phyloP scores from a whole-genome alignment of 2,888 invertebrate genomes.

The Drosophila prolongata region DNA sequence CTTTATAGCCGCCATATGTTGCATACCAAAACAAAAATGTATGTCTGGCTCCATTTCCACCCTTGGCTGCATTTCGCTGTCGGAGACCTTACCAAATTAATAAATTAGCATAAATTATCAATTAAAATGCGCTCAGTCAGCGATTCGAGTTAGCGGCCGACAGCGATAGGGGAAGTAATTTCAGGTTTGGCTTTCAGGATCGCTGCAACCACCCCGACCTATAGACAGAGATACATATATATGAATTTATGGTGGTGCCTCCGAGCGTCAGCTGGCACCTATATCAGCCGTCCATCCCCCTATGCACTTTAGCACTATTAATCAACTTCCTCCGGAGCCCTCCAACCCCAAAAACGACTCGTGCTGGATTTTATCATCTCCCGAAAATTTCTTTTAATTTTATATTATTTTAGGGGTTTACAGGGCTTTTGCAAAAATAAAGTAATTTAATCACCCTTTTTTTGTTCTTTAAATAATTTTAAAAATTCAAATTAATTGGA shows the following conservation, averaged over 20 bases:
- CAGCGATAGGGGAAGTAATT: conserved; percentile 7
- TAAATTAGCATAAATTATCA: conserved; percentile 78
- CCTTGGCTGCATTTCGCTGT: conserved; percentile 6
- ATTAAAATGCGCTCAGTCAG: conserved; percentile 62
- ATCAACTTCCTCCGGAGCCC: conserved; percentile 23
- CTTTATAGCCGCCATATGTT: conserved; percentile 25
- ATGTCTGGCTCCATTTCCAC: conserved; percentile 5
- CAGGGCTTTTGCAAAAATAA: too few species aligned
- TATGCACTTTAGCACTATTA: conserved; percentile 25
- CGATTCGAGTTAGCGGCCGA: conserved; percentile 21
- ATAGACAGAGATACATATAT: too few species aligned
- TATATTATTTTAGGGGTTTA: too few species aligned
- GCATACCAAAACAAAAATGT: background rate
- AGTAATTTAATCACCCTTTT: too few species aligned
- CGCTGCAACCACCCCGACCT: conserved; percentile 29
- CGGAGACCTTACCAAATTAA: conserved; percentile 49
- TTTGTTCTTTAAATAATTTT: too few species aligned
- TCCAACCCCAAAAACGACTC: conserved; percentile 4
- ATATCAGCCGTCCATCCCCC: conserved; percentile 9
- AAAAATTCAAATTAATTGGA: too few species aligned
- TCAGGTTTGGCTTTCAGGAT: conserved; percentile 14
- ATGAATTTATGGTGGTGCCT: background rate
- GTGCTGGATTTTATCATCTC: conserved; percentile 6
- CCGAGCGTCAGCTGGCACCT: conserved; percentile 34
- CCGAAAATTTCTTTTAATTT: background rate